These are phyloP conservation scores for Melolontha melolontha DNA, from an alignment of 2,888 invertebrate species.

Conservation along the genomic window DNA sequence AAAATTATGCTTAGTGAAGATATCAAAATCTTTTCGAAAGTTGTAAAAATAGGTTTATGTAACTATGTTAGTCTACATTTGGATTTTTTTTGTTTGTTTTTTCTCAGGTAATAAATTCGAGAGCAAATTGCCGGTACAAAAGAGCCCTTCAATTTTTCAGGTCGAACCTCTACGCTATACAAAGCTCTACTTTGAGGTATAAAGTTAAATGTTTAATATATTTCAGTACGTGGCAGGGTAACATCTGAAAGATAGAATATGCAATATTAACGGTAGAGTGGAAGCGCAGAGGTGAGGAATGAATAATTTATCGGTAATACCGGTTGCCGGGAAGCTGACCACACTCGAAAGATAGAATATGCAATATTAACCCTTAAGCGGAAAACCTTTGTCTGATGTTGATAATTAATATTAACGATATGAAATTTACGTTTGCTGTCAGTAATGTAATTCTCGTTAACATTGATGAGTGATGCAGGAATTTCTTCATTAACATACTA, in stretches of 20 bases:
- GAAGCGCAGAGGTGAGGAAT: slow-evolving; percentile 43
- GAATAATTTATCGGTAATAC: slow-evolving; percentile 55
- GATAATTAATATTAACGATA: slow-evolving; percentile 46
- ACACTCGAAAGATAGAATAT: slow-evolving; percentile 55
- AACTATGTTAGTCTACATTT: neutral
- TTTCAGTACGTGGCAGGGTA: slow-evolving; percentile 32
- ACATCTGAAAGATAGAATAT: slow-evolving; percentile 41
- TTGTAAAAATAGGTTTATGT: neutral
- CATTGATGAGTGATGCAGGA: slow-evolving; percentile 34
- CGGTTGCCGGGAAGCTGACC: slow-evolving; percentile 56
- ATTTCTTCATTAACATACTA: slow-evolving; percentile 1
- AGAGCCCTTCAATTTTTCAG: slow-evolving; percentile 27
- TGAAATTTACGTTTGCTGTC: slow-evolving; percentile 38
- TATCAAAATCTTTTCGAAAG: too few relatives aligned
- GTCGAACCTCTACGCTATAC: slow-evolving; percentile 1
- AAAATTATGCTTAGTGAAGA: too few relatives aligned
- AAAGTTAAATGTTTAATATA: slow-evolving; percentile 45
- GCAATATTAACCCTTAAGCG: slow-evolving; percentile 53
- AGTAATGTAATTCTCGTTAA: slow-evolving; percentile 39
- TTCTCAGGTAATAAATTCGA: slow-evolving; percentile 13
- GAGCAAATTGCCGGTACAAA: slow-evolving; percentile 7
- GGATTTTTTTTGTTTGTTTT: neutral
- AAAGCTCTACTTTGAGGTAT: slow-evolving; percentile 38
- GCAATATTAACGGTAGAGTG: slow-evolving; percentile 39
- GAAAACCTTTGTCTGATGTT: slow-evolving; percentile 49